Percentiles rank a stretch among this genome's conserved stretches.
Conservation (phyloP, 2,797 vertebrate genomes). For the Naso thynnoides region DNA sequence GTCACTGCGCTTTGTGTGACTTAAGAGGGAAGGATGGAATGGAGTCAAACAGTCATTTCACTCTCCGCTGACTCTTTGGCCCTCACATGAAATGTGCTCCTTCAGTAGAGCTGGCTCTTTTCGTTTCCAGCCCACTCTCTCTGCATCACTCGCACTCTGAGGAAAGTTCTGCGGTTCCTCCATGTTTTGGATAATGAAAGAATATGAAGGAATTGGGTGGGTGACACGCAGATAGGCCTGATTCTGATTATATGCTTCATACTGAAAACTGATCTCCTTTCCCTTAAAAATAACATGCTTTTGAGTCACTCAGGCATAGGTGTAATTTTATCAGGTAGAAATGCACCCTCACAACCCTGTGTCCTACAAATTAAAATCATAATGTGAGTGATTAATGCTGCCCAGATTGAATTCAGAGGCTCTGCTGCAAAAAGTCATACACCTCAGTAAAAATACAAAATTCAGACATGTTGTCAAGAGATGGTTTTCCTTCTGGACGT, state of each 20-base stretch:
- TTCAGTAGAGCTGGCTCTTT: constrained; percentile 55
- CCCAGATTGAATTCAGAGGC: too few relatives aligned
- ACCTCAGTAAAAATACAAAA: too few relatives aligned
- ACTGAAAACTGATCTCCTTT: constrained; percentile 18
- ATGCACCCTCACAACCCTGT: background rate
- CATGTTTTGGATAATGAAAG: constrained; percentile 48
- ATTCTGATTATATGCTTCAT: constrained; percentile 33
- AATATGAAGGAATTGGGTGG: constrained; percentile 21
- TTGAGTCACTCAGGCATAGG: constrained; percentile 3
- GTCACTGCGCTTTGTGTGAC: constrained; percentile 73
- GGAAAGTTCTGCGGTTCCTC: constrained; percentile 26
- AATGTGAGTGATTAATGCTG: background rate
- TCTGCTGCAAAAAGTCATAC: too few relatives aligned
- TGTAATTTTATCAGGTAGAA: constrained; percentile 13
- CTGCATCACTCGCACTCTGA: constrained; percentile 23
- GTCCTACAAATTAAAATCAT: background rate
- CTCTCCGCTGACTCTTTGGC: constrained; percentile 77
- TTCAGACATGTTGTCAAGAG: too few relatives aligned
- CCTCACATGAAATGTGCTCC: constrained; percentile 72
- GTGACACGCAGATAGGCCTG: constrained; percentile 10
- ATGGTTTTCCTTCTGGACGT: too few relatives aligned
- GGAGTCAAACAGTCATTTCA: constrained; percentile 82
- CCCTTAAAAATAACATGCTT: background rate
- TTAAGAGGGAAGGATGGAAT: constrained; percentile 78
- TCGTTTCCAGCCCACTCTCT: constrained; percentile 38